These are phyloP conservation scores for Pseudochirops corinnae DNA, from an alignment of 2,797 vertebrate genomes.

Conservation along the genomic window DNA sequence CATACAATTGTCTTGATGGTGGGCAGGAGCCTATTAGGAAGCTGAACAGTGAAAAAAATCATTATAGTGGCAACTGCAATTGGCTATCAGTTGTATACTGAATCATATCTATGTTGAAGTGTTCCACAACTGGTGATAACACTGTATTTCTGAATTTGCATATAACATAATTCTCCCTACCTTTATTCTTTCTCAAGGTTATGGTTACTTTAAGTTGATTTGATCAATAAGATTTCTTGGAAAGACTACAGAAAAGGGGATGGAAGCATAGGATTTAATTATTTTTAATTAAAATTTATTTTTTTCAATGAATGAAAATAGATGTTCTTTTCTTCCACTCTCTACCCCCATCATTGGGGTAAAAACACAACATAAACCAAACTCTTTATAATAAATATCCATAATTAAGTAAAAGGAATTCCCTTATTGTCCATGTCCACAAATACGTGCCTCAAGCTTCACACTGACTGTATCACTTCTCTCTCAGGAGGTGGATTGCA, in stretches of 20 bases:
- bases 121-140: background rate
- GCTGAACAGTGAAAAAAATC: background rate
- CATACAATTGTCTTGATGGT: background rate
- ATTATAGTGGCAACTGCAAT: background rate
- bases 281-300: background rate
- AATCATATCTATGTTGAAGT: background rate
- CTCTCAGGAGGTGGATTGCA: background rate
- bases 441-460: background rate
- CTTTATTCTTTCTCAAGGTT: background rate
- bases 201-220: background rate
- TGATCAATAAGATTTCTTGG: background rate
- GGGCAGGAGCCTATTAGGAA: background rate
- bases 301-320: background rate
- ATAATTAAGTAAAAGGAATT: background rate
- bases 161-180: background rate
- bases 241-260: background rate
- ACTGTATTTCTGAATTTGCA: background rate
- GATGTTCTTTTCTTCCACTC: background rate
- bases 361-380: background rate
- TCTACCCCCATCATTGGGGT: background rate
- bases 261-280: background rate
- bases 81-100: background rate
- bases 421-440: background rate
- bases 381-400: background rate
- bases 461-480: background rate